A percentile compares a stretch with the other conserved stretches of the same genome.
These are phyloP conservation scores for Triplophysa siluroides DNA, from an alignment of 2,113 vertebrate genomes.

Conservation along the genomic window DNA sequence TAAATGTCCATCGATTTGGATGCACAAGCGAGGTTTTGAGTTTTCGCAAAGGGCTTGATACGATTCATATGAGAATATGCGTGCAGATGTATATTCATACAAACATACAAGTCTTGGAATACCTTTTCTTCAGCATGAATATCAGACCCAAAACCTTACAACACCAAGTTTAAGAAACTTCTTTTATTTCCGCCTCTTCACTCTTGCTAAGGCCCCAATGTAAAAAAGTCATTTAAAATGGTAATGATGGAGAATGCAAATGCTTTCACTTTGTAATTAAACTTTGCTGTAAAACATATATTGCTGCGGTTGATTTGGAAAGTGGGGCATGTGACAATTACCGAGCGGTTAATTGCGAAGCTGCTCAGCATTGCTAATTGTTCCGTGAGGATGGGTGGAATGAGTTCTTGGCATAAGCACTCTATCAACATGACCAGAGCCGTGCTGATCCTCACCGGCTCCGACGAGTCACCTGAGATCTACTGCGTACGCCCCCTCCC, in stretches of 20 bases:
- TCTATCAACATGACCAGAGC: conserved; percentile 60
- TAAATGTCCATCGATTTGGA: conserved; percentile 11
- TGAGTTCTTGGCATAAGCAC: conserved; percentile 67
- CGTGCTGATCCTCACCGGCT: conserved; percentile 7
- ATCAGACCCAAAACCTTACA: background rate
- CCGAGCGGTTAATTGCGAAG: conserved; percentile 78
- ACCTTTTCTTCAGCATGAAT: background rate
- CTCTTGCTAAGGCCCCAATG: conserved; percentile 45
- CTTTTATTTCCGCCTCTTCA: background rate
- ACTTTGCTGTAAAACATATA: conserved; percentile 78
- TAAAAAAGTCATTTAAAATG: conserved; percentile 69
- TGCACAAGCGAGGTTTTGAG: background rate
- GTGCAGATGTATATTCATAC: background rate
- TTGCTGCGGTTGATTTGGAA: conserved; percentile 74
- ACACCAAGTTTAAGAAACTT: conserved; percentile 18
- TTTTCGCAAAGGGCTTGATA: background rate
- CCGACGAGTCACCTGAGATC: conserved; percentile 38
- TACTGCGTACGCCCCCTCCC: background rate
- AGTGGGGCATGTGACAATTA: conserved; percentile 78
- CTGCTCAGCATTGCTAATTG: conserved; percentile 80
- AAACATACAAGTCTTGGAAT: background rate
- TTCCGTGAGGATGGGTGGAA: conserved; percentile 70
- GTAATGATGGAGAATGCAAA: conserved; percentile 71
- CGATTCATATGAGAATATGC: background rate
- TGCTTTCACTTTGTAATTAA: conserved; percentile 76